Conservation (phyloP, 2,113 vertebrate genomes). For the Empidonax traillii region DNA sequence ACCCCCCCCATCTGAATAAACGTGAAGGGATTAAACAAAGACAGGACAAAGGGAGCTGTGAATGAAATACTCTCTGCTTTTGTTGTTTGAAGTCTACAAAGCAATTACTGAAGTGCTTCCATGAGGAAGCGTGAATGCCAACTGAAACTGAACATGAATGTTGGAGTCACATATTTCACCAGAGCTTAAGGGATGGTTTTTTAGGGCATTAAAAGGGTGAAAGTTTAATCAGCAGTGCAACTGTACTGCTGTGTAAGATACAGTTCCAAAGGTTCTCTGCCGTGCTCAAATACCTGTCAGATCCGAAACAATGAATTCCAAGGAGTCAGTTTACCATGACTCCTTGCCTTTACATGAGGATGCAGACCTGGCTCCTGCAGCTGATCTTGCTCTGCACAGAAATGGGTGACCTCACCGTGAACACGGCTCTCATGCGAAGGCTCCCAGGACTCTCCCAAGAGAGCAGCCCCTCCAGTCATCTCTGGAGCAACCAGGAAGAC, state of each 20-base stretch:
- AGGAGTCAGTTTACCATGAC: fast-evolving
- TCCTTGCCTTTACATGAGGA: neutral
- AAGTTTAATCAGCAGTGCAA: neutral
- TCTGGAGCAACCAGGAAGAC: neutral
- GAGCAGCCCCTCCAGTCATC: neutral
- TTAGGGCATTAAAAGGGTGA: neutral
- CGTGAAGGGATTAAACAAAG: neutral
- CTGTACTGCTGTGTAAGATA: neutral
- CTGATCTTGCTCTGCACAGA: neutral
- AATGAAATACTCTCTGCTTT: neutral
- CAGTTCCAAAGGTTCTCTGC: neutral
- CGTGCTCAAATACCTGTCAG: neutral
- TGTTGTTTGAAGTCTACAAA: neutral
- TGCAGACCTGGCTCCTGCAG: neutral
- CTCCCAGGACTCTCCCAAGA: neutral
- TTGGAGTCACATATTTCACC: neutral
- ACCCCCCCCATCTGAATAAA: neutral
- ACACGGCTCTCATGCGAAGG: fast-evolving
- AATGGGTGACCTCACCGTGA: neutral
- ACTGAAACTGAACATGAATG: fast-evolving
- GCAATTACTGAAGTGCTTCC: neutral
- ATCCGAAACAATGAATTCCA: neutral
- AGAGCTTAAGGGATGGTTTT: neutral
- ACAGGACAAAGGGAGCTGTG: neutral
- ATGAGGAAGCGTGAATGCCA: neutral